phyloP scores from a whole-genome alignment of 53 echinoderm and acorn worm species.

The Echinometra lucunter region DNA sequence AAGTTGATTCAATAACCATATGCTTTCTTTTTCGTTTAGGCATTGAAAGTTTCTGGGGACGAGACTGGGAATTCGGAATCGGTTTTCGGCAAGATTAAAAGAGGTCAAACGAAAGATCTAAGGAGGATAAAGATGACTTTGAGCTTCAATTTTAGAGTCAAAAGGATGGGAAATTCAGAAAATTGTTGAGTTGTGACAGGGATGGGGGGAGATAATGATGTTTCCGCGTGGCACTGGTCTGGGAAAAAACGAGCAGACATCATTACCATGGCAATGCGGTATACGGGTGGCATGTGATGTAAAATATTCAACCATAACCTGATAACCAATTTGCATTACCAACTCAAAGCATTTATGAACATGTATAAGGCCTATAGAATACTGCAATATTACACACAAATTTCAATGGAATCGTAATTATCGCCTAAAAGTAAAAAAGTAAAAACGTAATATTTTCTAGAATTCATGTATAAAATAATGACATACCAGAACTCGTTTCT shows the following conservation, averaged over 20 bases:
- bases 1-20: slow-evolving; percentile 53
- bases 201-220: neutral
- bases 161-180: slow-evolving; percentile 47
- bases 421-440: neutral
- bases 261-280: neutral
- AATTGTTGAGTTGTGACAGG: neutral
- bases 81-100: slow-evolving; percentile 59
- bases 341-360: neutral
- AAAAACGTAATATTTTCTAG: neutral
- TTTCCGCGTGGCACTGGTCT: slow-evolving; percentile 13
- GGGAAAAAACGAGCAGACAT: neutral
- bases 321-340: neutral
- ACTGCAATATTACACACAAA: too few relatives aligned
- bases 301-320: neutral
- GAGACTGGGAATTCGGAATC: slow-evolving; percentile 35
- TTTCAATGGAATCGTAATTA: neutral
- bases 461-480: neutral
- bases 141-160: slow-evolving; percentile 32
- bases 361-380: too few relatives aligned
- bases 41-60: neutral
- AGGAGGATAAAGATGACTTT: slow-evolving; percentile 48
- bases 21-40: slow-evolving; percentile 1
- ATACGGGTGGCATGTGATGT: neutral
- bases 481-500: too few relatives aligned
- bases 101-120: slow-evolving; percentile 23